Percentiles rank a stretch among this genome's conserved stretches.
phyloP scores from a whole-genome alignment of 2,888 invertebrate species.

The Lamellibrachia columna region DNA sequence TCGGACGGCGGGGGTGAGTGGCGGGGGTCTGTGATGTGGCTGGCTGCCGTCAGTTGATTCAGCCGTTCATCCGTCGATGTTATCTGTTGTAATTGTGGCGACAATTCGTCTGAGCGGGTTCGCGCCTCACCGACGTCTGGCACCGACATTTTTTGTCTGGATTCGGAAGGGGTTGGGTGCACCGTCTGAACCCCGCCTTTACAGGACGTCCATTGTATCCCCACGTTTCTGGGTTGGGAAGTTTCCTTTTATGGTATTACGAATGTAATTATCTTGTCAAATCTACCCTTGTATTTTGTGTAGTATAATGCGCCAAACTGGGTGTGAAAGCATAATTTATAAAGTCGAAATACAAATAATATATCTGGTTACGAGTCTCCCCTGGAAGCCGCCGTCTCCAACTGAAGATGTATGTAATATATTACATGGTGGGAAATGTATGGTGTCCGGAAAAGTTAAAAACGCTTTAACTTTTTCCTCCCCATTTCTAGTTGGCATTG shows the following conservation, averaged over 20 bases:
- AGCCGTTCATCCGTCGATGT: background rate
- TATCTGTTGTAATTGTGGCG: background rate
- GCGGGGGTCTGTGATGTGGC: background rate
- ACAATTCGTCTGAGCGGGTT: background rate
- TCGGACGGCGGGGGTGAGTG: background rate
- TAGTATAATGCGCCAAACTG: background rate
- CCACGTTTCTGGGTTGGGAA: background rate
- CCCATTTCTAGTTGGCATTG: too few relatives aligned
- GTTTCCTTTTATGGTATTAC: background rate
- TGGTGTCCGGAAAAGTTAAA: too few relatives aligned
- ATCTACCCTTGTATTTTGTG: background rate
- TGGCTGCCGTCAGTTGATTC: background rate
- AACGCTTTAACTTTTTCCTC: too few relatives aligned
- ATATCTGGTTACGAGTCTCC: too few relatives aligned
- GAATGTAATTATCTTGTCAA: background rate
- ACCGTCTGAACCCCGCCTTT: background rate
- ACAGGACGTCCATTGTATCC: background rate
- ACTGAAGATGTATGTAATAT: too few relatives aligned
- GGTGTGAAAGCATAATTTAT: background rate
- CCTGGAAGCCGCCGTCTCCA: too few relatives aligned
- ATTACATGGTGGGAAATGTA: too few relatives aligned
- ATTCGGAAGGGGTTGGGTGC: background rate
- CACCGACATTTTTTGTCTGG: background rate
- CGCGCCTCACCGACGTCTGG: background rate
- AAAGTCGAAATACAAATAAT: background rate